Evolutionary conservation across 2,797 vertebrate species (phyloP), one percentile per base, ranked within the genome.

Genomic region (Alosa sapidissima): DNA sequence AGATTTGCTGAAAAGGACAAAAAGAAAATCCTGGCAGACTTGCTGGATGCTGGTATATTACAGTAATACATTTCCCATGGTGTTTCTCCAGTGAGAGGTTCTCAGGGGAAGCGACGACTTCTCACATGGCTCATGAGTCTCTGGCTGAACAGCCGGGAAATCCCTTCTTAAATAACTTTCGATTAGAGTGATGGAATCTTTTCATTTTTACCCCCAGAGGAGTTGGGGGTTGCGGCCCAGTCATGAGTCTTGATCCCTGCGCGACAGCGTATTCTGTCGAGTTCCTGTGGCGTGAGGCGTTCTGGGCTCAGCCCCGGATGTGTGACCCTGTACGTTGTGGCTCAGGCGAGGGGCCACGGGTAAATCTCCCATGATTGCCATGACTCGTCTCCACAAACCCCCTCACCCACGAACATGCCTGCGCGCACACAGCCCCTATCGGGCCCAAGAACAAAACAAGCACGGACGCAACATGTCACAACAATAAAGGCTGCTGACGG

Each of bases 281-380:
- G 36, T 47, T 45, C 68, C 68, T 45, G 36, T 75, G 68, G 14
- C 14, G 11, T 41, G 68, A 16, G 68, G 14, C 4, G 14, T 36
- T 75, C 7, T 3, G 68, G 36, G 36, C 36, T 28, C 10, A 11
- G 62, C 49, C 0, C 72, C 41, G 72, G 72, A 78, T 78, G 72
- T 78, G 72, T 36, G 41, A 0, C 16, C 16, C 16, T 41, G 41
- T 45, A 16, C 41, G 33, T 14, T 41, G 33, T 14, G 72, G 72
- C 14, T 45, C 72, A 45, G 6, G 6, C 19, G 41, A 47, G 41
- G 68, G 68, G 68, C 68, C 36, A 1, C 14, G 68, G 72, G 72
- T 78, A 78, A 41, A 78, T 78, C 72, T 78, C 72, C 72, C 68
- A 54, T 75, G 16, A 75, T 45, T 45, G 36, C 68, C 28, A 28